Base-by-base conservation (phyloP, 2,888 invertebrate species). In the Teinopalpus imperialis region DNA sequence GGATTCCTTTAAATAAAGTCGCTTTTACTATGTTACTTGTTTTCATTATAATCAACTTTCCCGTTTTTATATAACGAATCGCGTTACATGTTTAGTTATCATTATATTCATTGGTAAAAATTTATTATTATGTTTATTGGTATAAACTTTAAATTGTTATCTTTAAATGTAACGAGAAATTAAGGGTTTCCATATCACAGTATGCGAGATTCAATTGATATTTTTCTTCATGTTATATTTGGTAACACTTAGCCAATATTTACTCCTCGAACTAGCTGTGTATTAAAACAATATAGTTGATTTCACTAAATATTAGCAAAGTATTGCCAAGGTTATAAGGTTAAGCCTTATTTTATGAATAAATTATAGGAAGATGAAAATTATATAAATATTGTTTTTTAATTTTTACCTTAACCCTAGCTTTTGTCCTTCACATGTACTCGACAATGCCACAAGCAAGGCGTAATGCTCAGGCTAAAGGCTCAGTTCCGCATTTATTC, bases 141-240 rank as follows among this genome's bases (percentile, higher is more conserved):
- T n/a, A n/a, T n/a, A n/a, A n/a, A n/a, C n/a, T n/a, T n/a, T n/a
- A n/a, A n/a, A n/a, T n/a, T n/a, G n/a, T n/a, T n/a, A n/a, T n/a
- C n/a, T n/a, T n/a, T n/a, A n/a, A n/a, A n/a, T n/a, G n/a, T n/a
- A 24, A 16, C 8, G 16, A 36, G 14, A 42, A 43, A 43, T 37
- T 9, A 44, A 31, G 31, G 18, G 21, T 35, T 52, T 65, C 35
- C 43, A 57, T 74, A 76, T 75, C 74, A 74, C 75, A 74, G 73
- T 58, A 61, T 54, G 57, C 54, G 57, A 68, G 60, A 72, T 63
- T 67, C 52, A 49, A 49, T 52, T 50, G 43, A 53, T 57, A 52
- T 27, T 43, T 31, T 29, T 21, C 31, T 12, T 30, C 6, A 13
- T 7, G 10, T 31, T 24, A 16, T 5, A 21, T 20, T 37, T 31